A percentile compares a stretch with the other conserved stretches of the same genome.
Conservation (phyloP, 2,797 vertebrate genomes). For the Molossus alvarezi region DNA sequence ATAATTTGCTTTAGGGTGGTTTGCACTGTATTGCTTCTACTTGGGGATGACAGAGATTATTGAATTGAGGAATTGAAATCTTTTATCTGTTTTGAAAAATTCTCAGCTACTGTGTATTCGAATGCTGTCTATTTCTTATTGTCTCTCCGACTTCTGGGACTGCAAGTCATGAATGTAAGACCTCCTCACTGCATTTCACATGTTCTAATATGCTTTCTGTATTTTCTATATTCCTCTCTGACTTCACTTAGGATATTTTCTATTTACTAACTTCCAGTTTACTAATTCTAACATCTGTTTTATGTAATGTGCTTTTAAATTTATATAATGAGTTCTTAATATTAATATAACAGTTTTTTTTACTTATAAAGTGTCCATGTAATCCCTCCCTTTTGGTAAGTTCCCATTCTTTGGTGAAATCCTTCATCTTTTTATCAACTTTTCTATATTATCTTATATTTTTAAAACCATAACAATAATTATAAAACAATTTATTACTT, state of each 20-base stretch:
- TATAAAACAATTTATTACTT: background rate
- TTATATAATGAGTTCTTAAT: background rate
- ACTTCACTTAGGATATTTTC: background rate
- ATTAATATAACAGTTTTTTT: background rate
- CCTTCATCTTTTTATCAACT: background rate
- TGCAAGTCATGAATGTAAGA: background rate
- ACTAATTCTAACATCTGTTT: background rate
- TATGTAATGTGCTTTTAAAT: slow-evolving; percentile 27
- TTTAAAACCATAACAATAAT: background rate
- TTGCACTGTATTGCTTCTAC: slow-evolving; percentile 5
- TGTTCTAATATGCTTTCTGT: background rate
- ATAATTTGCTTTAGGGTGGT: background rate
- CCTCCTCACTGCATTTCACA: background rate
- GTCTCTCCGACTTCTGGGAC: background rate
- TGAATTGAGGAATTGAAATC: background rate
- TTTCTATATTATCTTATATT: slow-evolving; percentile 25
- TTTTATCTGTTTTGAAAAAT: background rate
- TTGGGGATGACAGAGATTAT: slow-evolving; percentile 28
- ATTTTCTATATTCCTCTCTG: background rate
- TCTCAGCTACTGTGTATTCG: background rate
- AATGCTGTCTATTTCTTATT: background rate
- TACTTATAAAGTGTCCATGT: background rate
- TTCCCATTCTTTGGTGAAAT: background rate
- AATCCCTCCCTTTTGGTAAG: background rate
- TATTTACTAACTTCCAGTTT: background rate